phyloP scores from a whole-genome alignment of 1,140 invertebrate genomes.

The Bradynema listronoti region DNA sequence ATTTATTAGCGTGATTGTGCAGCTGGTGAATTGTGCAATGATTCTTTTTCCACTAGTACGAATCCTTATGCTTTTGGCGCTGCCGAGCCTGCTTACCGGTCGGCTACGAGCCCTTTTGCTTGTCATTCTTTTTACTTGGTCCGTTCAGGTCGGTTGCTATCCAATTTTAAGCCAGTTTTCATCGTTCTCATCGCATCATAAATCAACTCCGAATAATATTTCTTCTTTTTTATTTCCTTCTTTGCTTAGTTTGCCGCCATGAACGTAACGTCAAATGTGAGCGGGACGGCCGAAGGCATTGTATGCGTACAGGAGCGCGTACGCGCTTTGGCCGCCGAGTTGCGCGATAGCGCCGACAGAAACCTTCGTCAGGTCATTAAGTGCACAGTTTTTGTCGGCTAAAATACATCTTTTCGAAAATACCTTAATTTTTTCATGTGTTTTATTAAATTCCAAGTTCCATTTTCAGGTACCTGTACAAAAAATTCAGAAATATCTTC shows the following conservation, averaged over 20 bases:
- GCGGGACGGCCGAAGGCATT: constrained; percentile 28
- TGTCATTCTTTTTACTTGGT: constrained; percentile 35
- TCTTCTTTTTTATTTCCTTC: constrained; percentile 1
- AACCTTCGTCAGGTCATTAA: constrained; percentile 23
- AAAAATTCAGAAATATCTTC: constrained; percentile 21
- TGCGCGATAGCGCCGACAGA: constrained; percentile 11
- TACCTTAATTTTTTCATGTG: not conserved
- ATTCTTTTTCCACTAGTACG: constrained; percentile 27
- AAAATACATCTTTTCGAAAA: not conserved
- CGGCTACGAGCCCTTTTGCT: constrained; percentile 24
- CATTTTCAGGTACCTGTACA: constrained; percentile 18
- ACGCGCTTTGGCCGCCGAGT: constrained; percentile 20
- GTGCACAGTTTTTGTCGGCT: not conserved
- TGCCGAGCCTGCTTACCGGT: constrained; percentile 32
- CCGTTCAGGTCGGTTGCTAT: constrained; percentile 26
- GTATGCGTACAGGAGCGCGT: constrained; percentile 30
- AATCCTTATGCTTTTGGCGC: constrained; percentile 25
- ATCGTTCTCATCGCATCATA: not conserved
- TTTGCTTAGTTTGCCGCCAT: constrained; percentile 26
- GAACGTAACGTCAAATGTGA: constrained; percentile 31
- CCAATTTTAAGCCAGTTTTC: not conserved
- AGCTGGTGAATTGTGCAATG: constrained; percentile 12
- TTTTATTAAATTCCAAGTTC: constrained; percentile 14
- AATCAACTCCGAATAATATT: constrained; percentile 5
- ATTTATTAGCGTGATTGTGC: constrained; percentile 30